Percentiles rank a stretch among this genome's conserved stretches.
Evolutionary conservation across 2,888 invertebrate species (phyloP).

Genomic region (Agrypnus murinus): DNA sequence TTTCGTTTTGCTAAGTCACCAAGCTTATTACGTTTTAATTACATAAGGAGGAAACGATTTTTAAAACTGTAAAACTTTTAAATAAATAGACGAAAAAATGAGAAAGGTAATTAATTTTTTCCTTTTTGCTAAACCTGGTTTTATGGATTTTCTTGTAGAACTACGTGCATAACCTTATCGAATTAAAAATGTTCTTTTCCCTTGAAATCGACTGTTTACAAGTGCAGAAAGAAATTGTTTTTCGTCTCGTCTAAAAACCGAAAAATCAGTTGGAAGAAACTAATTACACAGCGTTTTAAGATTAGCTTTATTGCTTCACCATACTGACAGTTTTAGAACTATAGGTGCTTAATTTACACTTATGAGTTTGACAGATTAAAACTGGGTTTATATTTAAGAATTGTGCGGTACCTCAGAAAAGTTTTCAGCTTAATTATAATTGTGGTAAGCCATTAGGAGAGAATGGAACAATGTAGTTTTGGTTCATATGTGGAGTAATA

Average conservation of each 20-base stretch:
- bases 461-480: neutral
- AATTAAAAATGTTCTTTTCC: conserved; percentile 15
- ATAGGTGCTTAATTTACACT: no score
- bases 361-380: no score
- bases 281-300: no score
- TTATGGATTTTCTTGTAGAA: conserved; percentile 1
- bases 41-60: conserved; percentile 13
- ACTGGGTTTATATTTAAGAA: no score
- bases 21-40: conserved; percentile 3
- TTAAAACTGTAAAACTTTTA: conserved; percentile 1
- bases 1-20: neutral
- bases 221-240: no score
- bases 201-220: neutral
- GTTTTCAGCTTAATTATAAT: no score
- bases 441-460: neutral
- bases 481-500: neutral
- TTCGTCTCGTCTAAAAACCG: no score
- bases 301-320: no score
- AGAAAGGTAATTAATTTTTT: conserved; percentile 20
- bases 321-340: no score
- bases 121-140: neutral
- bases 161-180: conserved; percentile 19
- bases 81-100: neutral
- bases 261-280: no score
- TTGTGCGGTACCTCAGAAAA: no score